Base-by-base conservation (phyloP, 2,888 invertebrate species). In the Venusia cambrica region DNA sequence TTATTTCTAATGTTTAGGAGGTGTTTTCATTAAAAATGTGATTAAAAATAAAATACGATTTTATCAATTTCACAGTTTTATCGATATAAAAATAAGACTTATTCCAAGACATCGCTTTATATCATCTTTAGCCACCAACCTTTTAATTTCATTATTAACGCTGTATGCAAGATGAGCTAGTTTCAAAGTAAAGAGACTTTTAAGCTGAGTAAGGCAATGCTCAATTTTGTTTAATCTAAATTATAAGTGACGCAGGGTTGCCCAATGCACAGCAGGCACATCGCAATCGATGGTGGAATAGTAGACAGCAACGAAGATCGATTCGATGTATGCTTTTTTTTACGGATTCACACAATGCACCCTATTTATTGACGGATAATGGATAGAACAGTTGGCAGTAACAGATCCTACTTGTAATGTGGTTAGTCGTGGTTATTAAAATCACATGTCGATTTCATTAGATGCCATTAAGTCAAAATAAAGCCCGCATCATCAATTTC, bases 241-340 rank as follows among this genome's bases (percentile, higher is more conserved):
- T 6, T 8, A 3, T 3, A 9, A 15, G 38, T 29, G 33, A 20
- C 10, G 13, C 16, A 33, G 24, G 16, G 2, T n/a, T 13, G 15
- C n/a, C n/a, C 7, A 17, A 12, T 9, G 26, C 24, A 25, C 38
- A 38, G 58, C 58, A 63, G 65, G 64, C 57, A 57, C 53, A 57
- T 54, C 66, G 67, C 69, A 73, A 65, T 73, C 66, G 73, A 73
- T 70, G 61, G 27, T 14, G 22, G 31, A 37, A 31, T 21, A 19
- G 74, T 62, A 72, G 75, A 74, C 75, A 76, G 74, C 62, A 63
- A 62, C 65, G 72, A 79, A 83, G 84, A 84, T 87, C 78, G 85
- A 83, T 84, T 83, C 78, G 78, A 83, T 87, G 79, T 84, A 79
- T 83, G 73, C 69, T 65, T 80, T 84, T 87, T n/a, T 87, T 84